Percentiles rank a stretch among this genome's conserved stretches.
These are phyloP conservation scores for Zhuqinia jingwanae DNA, from an alignment of 2,888 invertebrate species.

Conservation along the genomic window DNA sequence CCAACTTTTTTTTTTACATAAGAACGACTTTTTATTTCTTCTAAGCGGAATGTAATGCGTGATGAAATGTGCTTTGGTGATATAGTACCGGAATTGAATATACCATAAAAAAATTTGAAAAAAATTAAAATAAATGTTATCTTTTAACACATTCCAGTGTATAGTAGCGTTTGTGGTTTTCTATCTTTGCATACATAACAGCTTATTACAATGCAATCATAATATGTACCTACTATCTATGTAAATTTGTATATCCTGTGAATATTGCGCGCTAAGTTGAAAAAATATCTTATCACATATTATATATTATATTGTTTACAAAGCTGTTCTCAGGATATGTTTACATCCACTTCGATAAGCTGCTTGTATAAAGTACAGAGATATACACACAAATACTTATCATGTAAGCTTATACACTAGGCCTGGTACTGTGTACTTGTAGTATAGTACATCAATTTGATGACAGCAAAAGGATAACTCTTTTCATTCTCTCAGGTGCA, in stretches of 20 bases:
- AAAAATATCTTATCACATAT: constrained; percentile 9
- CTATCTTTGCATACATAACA: neutral
- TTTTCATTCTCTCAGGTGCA: constrained; percentile 44
- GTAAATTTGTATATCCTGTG: no score
- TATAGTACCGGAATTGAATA: neutral
- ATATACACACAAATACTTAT: neutral
- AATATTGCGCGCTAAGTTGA: neutral
- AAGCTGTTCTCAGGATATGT: constrained; percentile 25
- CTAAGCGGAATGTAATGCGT: neutral
- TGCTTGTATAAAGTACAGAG: no score
- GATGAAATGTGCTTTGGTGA: constrained; percentile 3
- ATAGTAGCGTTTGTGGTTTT: neutral
- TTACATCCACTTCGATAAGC: constrained; percentile 50
- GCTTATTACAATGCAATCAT: neutral
- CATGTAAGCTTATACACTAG: constrained; percentile 4
- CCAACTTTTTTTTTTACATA: constrained; percentile 26
- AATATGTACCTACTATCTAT: neutral
- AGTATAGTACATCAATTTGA: constrained; percentile 33
- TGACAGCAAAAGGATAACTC: constrained; percentile 23
- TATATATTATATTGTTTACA: neutral
- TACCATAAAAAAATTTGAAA: no score
- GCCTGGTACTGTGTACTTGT: no score
- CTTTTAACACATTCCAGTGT: neutral
- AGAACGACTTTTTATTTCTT: neutral
- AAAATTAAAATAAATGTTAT: no score